A percentile compares a stretch with the other conserved stretches of the same genome.
Conservation (phyloP, 2,113 vertebrate genomes). For the Ochotona curzoniae region DNA sequence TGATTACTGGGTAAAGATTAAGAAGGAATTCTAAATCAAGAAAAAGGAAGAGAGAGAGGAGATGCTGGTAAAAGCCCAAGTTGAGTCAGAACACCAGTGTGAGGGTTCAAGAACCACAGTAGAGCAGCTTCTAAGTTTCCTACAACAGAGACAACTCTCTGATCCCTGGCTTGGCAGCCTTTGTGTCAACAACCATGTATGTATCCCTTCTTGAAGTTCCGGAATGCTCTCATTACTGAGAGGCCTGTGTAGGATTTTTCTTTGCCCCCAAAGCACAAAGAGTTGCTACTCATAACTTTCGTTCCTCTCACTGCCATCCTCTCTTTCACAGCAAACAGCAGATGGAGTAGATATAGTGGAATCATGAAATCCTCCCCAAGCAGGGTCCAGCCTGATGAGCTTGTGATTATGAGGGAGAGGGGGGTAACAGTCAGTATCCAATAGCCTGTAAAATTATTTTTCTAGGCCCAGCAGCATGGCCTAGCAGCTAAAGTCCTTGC, state of each 20-base stretch:
- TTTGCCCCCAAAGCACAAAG: not conserved
- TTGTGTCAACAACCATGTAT: not conserved
- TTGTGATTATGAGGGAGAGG: not conserved
- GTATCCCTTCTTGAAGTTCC: not conserved
- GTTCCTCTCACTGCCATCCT: too few relatives aligned
- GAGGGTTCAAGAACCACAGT: not conserved
- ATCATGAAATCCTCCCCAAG: not conserved
- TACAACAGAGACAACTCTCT: not conserved
- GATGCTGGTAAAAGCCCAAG: not conserved
- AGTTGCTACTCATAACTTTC: not conserved
- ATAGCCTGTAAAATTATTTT: not conserved
- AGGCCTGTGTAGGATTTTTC: not conserved
- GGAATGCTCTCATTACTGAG: not conserved
- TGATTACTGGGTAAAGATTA: not conserved
- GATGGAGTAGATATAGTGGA: not conserved
- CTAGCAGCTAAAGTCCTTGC: too few relatives aligned
- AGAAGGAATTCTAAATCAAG: not conserved
- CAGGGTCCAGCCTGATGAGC: not conserved
- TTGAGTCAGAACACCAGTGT: not conserved
- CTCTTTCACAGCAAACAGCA: not conserved
- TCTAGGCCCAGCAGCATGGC: too few relatives aligned
- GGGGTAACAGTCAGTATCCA: not conserved
- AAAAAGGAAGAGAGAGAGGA: not conserved
- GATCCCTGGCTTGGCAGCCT: not conserved
- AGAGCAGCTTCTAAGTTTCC: not conserved